phyloP scores from a whole-genome alignment of 2,797 vertebrate species.

The Poeciliopsis paucimaculata region DNA sequence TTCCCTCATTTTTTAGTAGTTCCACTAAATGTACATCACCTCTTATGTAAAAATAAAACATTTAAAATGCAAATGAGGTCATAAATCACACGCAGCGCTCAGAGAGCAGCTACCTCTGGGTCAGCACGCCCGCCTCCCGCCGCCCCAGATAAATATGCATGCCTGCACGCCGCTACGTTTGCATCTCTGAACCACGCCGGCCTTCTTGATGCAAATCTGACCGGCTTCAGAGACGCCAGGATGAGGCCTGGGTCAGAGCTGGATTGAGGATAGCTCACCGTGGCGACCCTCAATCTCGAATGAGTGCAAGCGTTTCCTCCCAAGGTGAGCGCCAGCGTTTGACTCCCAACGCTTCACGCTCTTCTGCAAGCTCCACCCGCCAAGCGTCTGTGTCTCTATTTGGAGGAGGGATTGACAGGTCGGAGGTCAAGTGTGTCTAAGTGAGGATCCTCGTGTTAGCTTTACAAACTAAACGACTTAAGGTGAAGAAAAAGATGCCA shows the following conservation, averaged over 20 bases:
- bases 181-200: slow-evolving; percentile 60
- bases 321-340: slow-evolving; percentile 51
- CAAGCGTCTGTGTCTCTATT: slow-evolving; percentile 16
- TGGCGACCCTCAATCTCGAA: slow-evolving; percentile 43
- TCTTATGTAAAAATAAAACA: slow-evolving; percentile 14
- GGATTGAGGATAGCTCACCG: slow-evolving; percentile 28
- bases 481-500: slow-evolving; percentile 9
- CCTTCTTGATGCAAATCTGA: slow-evolving; percentile 68
- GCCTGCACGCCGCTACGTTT: slow-evolving; percentile 51
- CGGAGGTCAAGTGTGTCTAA: slow-evolving; percentile 26
- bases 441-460: slow-evolving; percentile 14
- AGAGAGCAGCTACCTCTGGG: slow-evolving; percentile 20
- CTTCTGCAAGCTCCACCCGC: slow-evolving; percentile 7
- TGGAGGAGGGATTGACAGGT: slow-evolving; percentile 9
- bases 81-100: neutral
- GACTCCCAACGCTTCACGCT: slow-evolving; percentile 61
- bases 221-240: neutral
- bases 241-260: slow-evolving; percentile 11
- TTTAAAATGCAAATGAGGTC: slow-evolving; percentile 47
- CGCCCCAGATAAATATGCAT: slow-evolving; percentile 65
- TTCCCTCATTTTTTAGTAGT: slow-evolving; percentile 12
- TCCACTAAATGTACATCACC: slow-evolving; percentile 10
- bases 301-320: slow-evolving; percentile 44
- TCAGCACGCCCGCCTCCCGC: slow-evolving; percentile 24
- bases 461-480: slow-evolving; percentile 10